Conservation (phyloP, 1,140 invertebrate species). For the Campoletis sonorensis region DNA sequence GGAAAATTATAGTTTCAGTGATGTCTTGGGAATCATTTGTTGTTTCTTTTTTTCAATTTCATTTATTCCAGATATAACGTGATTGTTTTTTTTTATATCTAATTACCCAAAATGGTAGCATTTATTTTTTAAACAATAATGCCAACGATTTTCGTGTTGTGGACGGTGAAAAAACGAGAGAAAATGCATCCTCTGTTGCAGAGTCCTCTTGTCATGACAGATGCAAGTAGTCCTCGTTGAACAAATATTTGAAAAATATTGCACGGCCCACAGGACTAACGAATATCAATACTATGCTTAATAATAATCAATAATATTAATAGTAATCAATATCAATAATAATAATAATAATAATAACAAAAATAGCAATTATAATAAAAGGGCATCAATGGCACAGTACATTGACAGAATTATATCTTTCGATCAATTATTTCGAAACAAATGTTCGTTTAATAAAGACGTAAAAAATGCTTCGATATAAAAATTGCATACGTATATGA, state of each 20-base stretch:
- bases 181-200: background rate
- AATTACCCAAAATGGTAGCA: background rate
- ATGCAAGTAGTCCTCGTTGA: background rate
- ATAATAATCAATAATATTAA: constrained; percentile 40
- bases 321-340: too few relatives aligned
- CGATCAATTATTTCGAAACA: background rate
- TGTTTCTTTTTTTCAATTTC: background rate
- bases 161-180: constrained; percentile 23
- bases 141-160: background rate
- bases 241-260: constrained; percentile 54
- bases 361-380: background rate
- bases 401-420: background rate
- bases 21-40: constrained; percentile 8
- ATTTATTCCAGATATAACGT: background rate
- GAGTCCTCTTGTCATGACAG: background rate
- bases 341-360: background rate
- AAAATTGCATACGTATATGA: background rate
- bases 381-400: background rate
- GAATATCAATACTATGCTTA: constrained; percentile 55
- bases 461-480: background rate
- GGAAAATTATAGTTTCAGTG: constrained; percentile 64
- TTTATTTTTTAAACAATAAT: constrained; percentile 5
- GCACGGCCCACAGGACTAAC: constrained; percentile 61
- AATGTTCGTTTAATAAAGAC: background rate
- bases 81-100: background rate